These are phyloP conservation scores for Dasyurus viverrinus DNA, from an alignment of 2,113 vertebrate species.

Conservation along the genomic window DNA sequence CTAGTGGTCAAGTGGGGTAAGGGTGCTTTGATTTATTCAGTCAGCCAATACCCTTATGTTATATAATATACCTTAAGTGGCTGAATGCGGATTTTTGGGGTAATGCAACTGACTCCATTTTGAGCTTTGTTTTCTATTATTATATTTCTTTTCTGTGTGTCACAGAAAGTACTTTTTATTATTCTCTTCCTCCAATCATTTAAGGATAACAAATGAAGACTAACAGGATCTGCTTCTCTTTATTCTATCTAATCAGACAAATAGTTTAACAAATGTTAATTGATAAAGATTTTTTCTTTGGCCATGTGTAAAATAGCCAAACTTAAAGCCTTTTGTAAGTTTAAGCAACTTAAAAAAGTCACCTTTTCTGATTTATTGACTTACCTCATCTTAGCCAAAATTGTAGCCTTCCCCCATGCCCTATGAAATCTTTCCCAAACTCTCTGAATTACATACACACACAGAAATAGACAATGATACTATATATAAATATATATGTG, in stretches of 20 bases:
- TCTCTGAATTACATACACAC: neutral
- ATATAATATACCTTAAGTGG: neutral
- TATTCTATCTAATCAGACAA: neutral
- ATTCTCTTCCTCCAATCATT: neutral
- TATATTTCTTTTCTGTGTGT: neutral
- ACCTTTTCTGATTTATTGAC: neutral
- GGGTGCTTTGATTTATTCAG: neutral
- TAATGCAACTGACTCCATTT: neutral
- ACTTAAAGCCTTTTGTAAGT: neutral
- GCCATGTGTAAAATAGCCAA: neutral
- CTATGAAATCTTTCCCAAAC: neutral
- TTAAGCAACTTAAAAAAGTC: neutral
- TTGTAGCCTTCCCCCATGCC: neutral
- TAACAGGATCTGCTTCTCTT: neutral
- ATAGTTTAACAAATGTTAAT: neutral
- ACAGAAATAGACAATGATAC: neutral
- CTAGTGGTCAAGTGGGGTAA: neutral
- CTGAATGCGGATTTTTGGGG: neutral
- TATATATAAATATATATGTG: neutral
- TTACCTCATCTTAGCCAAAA: neutral
- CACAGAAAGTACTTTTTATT: neutral
- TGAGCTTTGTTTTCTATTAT: neutral
- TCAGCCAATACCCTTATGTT: neutral
- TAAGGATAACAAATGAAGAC: neutral
- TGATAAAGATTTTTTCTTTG: neutral